Evolutionary conservation across 1,140 invertebrate genomes (phyloP), one percentile per base, ranked within the genome.

Genomic region (Heliconius hewitsoni): DNA sequence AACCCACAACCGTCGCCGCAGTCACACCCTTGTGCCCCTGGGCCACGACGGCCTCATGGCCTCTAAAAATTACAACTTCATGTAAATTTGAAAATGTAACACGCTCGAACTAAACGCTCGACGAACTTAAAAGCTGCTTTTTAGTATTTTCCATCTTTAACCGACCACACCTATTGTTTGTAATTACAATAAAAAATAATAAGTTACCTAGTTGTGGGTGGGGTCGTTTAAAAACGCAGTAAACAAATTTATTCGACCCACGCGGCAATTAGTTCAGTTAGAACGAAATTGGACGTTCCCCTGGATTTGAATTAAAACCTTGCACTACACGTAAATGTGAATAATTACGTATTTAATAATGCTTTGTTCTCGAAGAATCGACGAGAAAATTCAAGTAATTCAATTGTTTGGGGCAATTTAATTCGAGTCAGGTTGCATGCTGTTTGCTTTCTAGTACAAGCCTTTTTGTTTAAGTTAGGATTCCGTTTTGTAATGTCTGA

Each of bases 271-370:
- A 94, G 93, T 94, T 94, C 93, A 82, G 85, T 90, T 93, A 94
- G 93, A 91, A 93, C 89, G 90, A 92, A 93, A 90, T 89, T 87
- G 88, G 87, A 91, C 85, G 87, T 90, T 91, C 87, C 87, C 85
- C 87, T 87, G 85, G 89, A 92, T 85, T 88, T 87, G 90, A 91
- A 94, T 93, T 93, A 92, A 92, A 94, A 91, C 89, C 88, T 91
- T 87, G 91, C 92, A 91, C 93, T 89, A 89, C 91, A 93, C 81
- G 89, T 88, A 90, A 92, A 93, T 91, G 92, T 93, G 92, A 92
- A 94, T 94, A 94, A 94, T 94, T 94, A 93, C 91, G 91, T 91
- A 90, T 94, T 94, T 94, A 94, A 94, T 94, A 93, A 93, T 85
- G 91, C 91, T 91, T 94, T 94, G 92, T 94, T 94, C 92, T 89